Percentiles rank a stretch among this genome's conserved stretches.
Conservation (phyloP, 1,140 invertebrate species). For the Leptonema lineaticorne region DNA sequence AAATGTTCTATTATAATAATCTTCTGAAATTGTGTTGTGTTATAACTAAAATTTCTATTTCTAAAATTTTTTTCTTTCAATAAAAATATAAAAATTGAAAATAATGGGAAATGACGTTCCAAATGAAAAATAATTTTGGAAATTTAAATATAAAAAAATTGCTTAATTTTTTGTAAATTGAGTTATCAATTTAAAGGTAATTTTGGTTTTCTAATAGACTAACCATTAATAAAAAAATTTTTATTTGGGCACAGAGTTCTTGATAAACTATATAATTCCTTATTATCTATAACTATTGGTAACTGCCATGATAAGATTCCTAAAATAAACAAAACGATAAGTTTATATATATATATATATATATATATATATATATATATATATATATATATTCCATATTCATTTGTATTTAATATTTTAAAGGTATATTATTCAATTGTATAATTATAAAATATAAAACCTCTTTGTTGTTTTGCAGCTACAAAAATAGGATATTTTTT, state of each 20-base stretch:
- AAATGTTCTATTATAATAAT: no score
- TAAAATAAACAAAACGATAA: conserved; percentile 32
- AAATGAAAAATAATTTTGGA: no score
- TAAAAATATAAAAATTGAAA: no score
- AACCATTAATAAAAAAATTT: conserved; percentile 47
- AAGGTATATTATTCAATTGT: background rate
- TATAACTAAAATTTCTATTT: no score
- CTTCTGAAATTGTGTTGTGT: no score
- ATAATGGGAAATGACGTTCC: no score
- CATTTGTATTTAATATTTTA: no score
- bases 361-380: background rate
- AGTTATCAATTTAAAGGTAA: background rate
- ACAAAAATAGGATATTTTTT: conserved; percentile 63
- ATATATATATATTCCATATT: background rate
- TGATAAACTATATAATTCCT: conserved; percentile 60
- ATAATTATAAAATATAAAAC: conserved; percentile 39
- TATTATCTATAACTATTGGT: conserved; percentile 58
- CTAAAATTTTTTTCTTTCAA: no score
- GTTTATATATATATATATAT: background rate
- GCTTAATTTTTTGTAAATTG: conserved; percentile 1
- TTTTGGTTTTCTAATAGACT: no score
- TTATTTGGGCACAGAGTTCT: conserved; percentile 67
- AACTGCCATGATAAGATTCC: conserved; percentile 69
- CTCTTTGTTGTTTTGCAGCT: conserved; percentile 66
- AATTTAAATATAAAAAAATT: background rate